Evolutionary conservation across 2,113 vertebrate genomes (phyloP), one percentile per base, ranked within the genome.

Genomic region (Entosphenus tridentatus): DNA sequence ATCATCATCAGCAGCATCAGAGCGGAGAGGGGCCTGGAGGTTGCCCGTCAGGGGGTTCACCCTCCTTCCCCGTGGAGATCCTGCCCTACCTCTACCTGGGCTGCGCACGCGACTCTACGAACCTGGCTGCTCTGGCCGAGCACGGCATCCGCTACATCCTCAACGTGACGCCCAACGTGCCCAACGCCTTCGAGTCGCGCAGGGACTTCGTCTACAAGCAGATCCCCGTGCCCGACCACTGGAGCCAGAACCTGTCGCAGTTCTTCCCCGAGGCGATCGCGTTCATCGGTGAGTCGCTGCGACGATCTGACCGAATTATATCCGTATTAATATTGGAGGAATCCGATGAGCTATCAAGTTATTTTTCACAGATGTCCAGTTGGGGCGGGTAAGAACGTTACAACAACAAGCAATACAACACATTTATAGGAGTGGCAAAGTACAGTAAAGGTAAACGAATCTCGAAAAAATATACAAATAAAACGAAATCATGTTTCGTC

Each of bases 71-170:
- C 0, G 90, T 95, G 77, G 88, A 95, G 82, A 95, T 95, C 78
- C 78, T 95, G 75, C 90, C 90, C 67, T 85, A 91, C 74, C 83
- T 95, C 56, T 95, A 95, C 78, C 80, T 95, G 76, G 90, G 90
- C 77, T 87, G 93, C 76, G 93, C 93, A 75, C 95, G 93, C 77
- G 93, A 96, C 79, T 93, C 93, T 74, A 95, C 93, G 67, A 98
- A 98, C 73, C 79, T 96, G 81, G 93, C 96, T 77, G 84, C 93
- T 75, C 82, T 98, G 75, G 93, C 96, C 78, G 88, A 95, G 76
- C 90, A 91, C 72, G 93, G 93, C 77, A 98, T 98, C 80, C 96
- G 95, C 78, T 98, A 98, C 78, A 98, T 98, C 78, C 80, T 98
- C 77, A 98, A 98, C 76, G 93, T 98, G 71, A 98, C 93, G 10